Percentiles rank a stretch among this genome's conserved stretches.
These are phyloP conservation scores for Caenorhabditis briggsae DNA, from an alignment of 1,140 invertebrate genomes.

Conservation along the genomic window DNA sequence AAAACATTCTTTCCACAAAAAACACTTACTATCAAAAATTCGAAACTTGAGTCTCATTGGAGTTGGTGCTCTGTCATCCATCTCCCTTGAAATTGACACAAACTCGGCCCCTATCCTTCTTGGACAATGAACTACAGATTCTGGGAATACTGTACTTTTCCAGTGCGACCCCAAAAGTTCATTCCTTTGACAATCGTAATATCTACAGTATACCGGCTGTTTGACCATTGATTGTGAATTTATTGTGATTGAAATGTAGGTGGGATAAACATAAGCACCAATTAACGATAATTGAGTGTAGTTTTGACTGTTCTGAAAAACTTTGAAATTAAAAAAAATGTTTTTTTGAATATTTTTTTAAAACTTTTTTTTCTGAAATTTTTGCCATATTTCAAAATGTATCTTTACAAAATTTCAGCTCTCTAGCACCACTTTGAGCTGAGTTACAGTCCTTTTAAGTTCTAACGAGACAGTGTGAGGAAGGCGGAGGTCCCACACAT, in stretches of 20 bases:
- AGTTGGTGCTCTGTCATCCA: background rate
- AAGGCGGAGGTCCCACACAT: too few species aligned
- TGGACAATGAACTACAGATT: constrained; percentile 18
- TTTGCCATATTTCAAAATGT: too few species aligned
- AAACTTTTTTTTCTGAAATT: too few species aligned
- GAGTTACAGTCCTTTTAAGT: too few species aligned
- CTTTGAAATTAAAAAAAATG: too few species aligned
- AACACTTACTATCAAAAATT: constrained; percentile 4
- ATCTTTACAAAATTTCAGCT: too few species aligned
- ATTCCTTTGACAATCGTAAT: constrained; percentile 3
- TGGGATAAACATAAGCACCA: constrained; percentile 1
- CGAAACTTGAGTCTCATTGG: constrained; percentile 15
- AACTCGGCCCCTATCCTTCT: constrained; percentile 17
- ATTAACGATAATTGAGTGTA: background rate
- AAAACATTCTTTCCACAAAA: background rate
- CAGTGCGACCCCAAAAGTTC: constrained; percentile 9
- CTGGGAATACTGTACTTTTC: constrained; percentile 5
- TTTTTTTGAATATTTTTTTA: too few species aligned
- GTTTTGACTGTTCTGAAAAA: constrained; percentile 28
- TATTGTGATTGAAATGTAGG: background rate
- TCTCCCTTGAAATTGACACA: constrained; percentile 19
- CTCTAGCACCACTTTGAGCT: too few species aligned
- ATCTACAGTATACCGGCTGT: constrained; percentile 12
- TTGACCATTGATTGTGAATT: constrained; percentile 46
- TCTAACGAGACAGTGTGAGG: too few species aligned